Conservation (phyloP, 2,888 invertebrate genomes). For the Ecliptopera silaceata region DNA sequence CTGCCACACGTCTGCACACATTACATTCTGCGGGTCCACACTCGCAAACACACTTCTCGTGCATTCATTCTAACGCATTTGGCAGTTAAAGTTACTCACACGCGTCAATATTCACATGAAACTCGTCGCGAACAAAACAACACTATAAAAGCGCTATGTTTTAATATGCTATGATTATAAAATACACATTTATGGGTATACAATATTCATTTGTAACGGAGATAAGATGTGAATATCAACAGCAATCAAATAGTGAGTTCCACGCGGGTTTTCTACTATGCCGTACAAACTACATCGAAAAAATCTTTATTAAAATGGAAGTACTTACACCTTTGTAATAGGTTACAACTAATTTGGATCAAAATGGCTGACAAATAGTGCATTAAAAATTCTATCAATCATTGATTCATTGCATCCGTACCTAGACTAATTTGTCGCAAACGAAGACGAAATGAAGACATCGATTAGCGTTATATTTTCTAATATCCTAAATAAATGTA, state of each 20-base stretch:
- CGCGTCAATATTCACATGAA: conserved; percentile 72
- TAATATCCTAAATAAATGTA: conserved; percentile 47
- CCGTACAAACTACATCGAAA: conserved; percentile 74
- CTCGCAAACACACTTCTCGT: conserved; percentile 28
- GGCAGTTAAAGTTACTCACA: conserved; percentile 73
- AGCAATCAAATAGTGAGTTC: conserved; percentile 59
- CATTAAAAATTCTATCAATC: conserved; percentile 64
- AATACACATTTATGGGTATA: conserved; percentile 44
- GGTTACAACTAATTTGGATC: conserved; percentile 75
- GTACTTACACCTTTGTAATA: conserved; percentile 75
- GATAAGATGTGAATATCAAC: conserved; percentile 71
- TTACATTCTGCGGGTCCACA: conserved; percentile 27
- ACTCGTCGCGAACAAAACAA: conserved; percentile 54
- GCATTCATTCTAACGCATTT: conserved; percentile 61
- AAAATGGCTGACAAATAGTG: conserved; percentile 79
- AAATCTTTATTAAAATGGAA: conserved; percentile 80
- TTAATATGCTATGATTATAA: conserved; percentile 45
- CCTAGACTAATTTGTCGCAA: conserved; percentile 69
- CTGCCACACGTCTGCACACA: conserved; percentile 38
- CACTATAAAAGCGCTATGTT: conserved; percentile 36
- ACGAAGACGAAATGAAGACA: conserved; percentile 70
- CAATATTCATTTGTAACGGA: conserved; percentile 48
- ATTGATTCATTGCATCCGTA: conserved; percentile 63
- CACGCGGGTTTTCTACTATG: conserved; percentile 68
- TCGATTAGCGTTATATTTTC: conserved; percentile 48